Base-by-base conservation (phyloP, 2,797 vertebrate species). In the Sarcoramphus papa region DNA sequence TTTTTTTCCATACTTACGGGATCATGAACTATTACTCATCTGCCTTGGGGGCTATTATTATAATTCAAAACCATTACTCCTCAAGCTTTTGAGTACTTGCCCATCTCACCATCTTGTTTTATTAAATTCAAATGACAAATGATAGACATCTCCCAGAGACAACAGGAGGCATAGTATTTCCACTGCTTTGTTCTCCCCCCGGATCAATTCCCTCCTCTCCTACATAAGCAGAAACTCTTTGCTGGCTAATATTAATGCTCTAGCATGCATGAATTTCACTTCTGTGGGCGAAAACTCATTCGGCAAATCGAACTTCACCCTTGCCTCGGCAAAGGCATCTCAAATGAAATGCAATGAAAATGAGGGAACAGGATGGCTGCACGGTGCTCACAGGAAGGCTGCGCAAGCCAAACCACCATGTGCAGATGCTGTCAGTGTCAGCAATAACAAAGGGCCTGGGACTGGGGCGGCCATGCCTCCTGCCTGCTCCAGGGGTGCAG, bases 1-100 rank as follows among this genome's bases (percentile, higher is more conserved):
- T 48, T 87, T 79, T 62, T 74, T 63, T 77, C 92, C 93, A 60
- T 96, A 76, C 77, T 88, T 90, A 75, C 4, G 5, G 21, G 25
- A 89, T 93, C 95, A 95, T 97, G 82, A 97, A 97, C 97, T 95
- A 96, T 95, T 97, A 82, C 87, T 96, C 89, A 85, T 95, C 90
- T 97, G 94, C 94, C 97, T 96, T 85, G 93, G 88, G 93, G 97
- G 77, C 91, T 89, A 40, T 96, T 95, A 79, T 77, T 47, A 62
- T 84, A 90, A 95, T 85, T 84, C 80, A 90, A 93, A 85, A 43
- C 85, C 90, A 94, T 77, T 69, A 80, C 30, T 88, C 79, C 86
- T 92, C 82, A 54, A 85, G 90, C n/a, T 85, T 89, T 62, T 51
- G 86, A 92, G 68, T 73, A 63, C 84, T 86, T 59, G 65, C 88